phyloP scores from a whole-genome alignment of 2,888 invertebrate genomes.

The Alloscopus bannaensis region DNA sequence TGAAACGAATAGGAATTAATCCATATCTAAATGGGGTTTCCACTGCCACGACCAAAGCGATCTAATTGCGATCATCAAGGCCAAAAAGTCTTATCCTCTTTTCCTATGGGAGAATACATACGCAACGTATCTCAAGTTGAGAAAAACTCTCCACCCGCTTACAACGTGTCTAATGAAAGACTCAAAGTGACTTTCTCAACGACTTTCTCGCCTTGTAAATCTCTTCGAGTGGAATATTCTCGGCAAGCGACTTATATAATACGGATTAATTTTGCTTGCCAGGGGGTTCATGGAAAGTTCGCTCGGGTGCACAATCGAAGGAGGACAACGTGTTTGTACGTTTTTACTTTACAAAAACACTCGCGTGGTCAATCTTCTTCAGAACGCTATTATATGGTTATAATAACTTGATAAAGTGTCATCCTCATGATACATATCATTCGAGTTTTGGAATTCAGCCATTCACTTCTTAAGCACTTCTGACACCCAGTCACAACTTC shows the following conservation, averaged over 20 bases:
- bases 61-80: neutral
- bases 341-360: neutral
- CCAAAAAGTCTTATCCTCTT: too few species aligned
- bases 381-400: neutral
- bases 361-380: neutral
- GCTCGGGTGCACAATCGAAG: neutral
- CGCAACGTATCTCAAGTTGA: too few species aligned
- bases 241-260: neutral
- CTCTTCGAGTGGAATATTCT: neutral
- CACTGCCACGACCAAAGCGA: neutral
- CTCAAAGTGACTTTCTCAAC: neutral
- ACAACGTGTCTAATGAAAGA: neutral
- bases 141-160: too few species aligned
- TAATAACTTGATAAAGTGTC: neutral
- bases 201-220: neutral
- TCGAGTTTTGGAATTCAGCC: neutral
- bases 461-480: too few species aligned
- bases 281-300: neutral
- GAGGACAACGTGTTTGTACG: neutral
- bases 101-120: too few species aligned
- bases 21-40: neutral
- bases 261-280: neutral
- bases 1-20: neutral
- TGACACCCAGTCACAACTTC: neutral
- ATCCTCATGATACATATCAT: neutral